phyloP scores from a whole-genome alignment of 92 coral and sea anemone species.

The Phenganax stokvisi region DNA sequence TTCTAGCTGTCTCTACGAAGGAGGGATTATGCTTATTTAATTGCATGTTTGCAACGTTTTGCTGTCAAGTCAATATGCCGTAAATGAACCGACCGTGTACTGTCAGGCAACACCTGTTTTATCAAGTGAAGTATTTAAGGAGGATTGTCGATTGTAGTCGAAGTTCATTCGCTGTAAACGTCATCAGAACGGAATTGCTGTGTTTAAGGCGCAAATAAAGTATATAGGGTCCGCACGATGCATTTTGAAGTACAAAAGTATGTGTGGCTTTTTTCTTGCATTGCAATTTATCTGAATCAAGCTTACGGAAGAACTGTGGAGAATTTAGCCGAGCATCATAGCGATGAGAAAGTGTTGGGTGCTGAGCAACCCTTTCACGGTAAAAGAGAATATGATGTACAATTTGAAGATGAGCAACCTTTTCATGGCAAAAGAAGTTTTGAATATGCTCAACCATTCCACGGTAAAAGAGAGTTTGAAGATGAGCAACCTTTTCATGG shows the following conservation, averaged over 20 bases:
- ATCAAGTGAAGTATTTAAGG: background rate
- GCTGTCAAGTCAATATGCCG: background rate
- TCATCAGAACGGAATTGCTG: background rate
- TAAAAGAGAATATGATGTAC: constrained; percentile 6
- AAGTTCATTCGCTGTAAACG: background rate
- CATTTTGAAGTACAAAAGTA: background rate
- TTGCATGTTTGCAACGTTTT: background rate
- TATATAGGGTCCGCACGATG: background rate
- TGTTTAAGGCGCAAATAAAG: background rate
- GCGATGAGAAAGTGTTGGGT: background rate
- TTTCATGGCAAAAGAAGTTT: constrained; percentile 5
- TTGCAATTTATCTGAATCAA: background rate
- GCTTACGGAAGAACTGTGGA: background rate
- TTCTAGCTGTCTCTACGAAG: background rate
- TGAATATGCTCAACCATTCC: background rate
- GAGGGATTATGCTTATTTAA: background rate
- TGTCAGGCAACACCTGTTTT: background rate
- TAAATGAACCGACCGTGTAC: background rate
- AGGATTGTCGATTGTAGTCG: background rate
- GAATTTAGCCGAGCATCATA: background rate
- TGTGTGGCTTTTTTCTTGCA: background rate
- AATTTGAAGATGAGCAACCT: background rate
- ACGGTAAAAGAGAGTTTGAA: background rate
- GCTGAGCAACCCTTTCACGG: background rate
- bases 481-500: constrained; percentile 9